Base-by-base conservation (phyloP, 2,888 invertebrate species). In the Cybosia mesomella region DNA sequence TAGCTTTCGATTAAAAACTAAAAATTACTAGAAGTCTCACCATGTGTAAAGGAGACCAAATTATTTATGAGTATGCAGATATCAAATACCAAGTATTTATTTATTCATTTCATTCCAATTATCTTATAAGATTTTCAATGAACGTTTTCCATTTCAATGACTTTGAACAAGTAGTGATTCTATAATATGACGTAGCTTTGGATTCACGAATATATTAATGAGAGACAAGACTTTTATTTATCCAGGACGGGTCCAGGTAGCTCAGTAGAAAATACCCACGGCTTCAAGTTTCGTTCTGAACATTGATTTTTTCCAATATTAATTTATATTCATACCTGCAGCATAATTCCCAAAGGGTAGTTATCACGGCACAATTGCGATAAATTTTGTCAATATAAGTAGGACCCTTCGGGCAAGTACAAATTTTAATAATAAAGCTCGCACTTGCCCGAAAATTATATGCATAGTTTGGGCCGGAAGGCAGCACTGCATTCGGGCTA, bases 1-100 rank as follows among this genome's bases (percentile, higher is more conserved):
- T 71, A 77, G 74, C 81, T 82, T 79, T 75, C 78, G 72, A 77
- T 63, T 28, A 49, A 49, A 43, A 71, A 70, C 69, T 70, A 65
- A 68, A 71, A 66, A 70, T 70, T 66, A 73, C 67, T 65, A n/a
- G 66, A 60, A 71, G 63, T 60, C 61, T 73, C 70, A 73, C 67
- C 67, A 74, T 70, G 57, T 64, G 22, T 18, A 36, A 58, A 60
- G 65, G 18, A 49, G n/a, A n/a, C n/a, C 8, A 49, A n/a, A 49
- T 49, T n/a, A n/a, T n/a, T 49, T 49, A n/a, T n/a, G 49, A n/a
- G 15, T 49, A 49, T n/a, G 49, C 49, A n/a, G 43, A 49, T 28
- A 28, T n/a, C n/a, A n/a, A n/a, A n/a, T n/a, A n/a, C 49, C n/a
- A 43, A 0, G 43, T 8, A 34, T 7, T 43, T 18, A 43, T 39